A percentile compares a stretch with the other conserved stretches of the same genome.
These are phyloP conservation scores for Habropoda laboriosa DNA, from an alignment of 1,140 invertebrate species.

Conservation along the genomic window DNA sequence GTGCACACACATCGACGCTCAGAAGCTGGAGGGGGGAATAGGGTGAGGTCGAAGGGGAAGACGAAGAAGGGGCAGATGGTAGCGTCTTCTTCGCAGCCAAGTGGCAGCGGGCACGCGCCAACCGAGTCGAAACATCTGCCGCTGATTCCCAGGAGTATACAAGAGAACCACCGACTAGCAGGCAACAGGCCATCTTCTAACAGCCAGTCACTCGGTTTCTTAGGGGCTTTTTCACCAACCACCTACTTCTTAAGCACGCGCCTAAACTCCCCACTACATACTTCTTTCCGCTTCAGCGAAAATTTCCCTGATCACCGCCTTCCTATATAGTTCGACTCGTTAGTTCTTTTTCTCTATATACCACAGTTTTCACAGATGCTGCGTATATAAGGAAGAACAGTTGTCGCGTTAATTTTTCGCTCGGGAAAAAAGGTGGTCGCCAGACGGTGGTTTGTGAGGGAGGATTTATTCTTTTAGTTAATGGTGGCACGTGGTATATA, in stretches of 20 bases:
- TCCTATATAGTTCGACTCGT: too few relatives aligned
- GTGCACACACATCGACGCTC: background rate
- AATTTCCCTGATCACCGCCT: background rate
- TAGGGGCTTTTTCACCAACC: slow-evolving; percentile 41
- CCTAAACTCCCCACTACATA: background rate
- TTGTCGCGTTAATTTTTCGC: background rate
- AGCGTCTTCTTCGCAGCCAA: slow-evolving; percentile 79
- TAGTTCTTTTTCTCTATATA: too few relatives aligned
- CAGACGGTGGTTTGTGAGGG: background rate
- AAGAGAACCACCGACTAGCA: slow-evolving; percentile 68
- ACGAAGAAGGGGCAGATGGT: slow-evolving; percentile 77
- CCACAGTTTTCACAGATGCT: slow-evolving; percentile 41
- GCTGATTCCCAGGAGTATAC: slow-evolving; percentile 69
- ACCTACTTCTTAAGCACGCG: slow-evolving; percentile 1
- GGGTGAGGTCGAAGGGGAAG: slow-evolving; percentile 54
- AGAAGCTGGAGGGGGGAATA: background rate
- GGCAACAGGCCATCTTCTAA: slow-evolving; percentile 64
- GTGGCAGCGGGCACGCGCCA: slow-evolving; percentile 80
- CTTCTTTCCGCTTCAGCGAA: background rate
- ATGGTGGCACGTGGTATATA: slow-evolving; percentile 9
- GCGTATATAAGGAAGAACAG: slow-evolving; percentile 1
- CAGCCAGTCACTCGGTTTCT: slow-evolving; percentile 48
- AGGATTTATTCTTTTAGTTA: background rate
- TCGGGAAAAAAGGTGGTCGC: background rate
- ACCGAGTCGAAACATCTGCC: slow-evolving; percentile 78